phyloP scores from a whole-genome alignment of 1,140 invertebrate genomes.

The Teleopsis dalmanni region DNA sequence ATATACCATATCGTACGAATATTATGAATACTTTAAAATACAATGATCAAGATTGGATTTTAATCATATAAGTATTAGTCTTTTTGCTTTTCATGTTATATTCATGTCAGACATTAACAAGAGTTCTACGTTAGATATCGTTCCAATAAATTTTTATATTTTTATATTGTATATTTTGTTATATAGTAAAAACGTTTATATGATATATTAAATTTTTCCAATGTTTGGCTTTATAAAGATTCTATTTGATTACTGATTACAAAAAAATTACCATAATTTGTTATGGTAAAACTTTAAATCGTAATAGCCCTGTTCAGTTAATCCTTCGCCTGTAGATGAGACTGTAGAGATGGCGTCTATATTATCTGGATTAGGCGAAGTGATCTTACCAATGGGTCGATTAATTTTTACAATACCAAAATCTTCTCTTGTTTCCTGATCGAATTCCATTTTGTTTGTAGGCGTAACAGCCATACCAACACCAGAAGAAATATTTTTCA shows the following conservation, averaged over 20 bases:
- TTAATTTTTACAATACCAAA: slow-evolving; percentile 41
- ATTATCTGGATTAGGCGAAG: slow-evolving; percentile 24
- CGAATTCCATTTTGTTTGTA: slow-evolving; percentile 40
- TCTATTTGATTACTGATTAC: not conserved
- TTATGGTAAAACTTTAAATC: slow-evolving; percentile 59
- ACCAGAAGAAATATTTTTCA: slow-evolving; percentile 41
- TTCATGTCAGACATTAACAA: too few relatives aligned
- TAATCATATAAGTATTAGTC: too few relatives aligned
- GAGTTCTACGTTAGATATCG: too few relatives aligned
- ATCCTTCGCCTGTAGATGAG: slow-evolving; percentile 24
- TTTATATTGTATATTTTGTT: not conserved
- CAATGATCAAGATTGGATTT: too few relatives aligned
- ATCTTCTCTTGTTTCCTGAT: slow-evolving; percentile 35
- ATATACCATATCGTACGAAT: too few relatives aligned
- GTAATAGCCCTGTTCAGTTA: slow-evolving; percentile 54
- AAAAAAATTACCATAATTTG: slow-evolving; percentile 50
- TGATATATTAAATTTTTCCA: not conserved
- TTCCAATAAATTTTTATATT: not conserved
- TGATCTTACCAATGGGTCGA: slow-evolving; percentile 30
- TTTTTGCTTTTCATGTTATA: too few relatives aligned
- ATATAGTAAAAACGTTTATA: too few relatives aligned
- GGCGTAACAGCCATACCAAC: slow-evolving; percentile 40
- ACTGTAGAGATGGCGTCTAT: slow-evolving; percentile 28
- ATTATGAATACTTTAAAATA: too few relatives aligned
- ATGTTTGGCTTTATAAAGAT: not conserved